A percentile compares a stretch with the other conserved stretches of the same genome.
phyloP scores from a whole-genome alignment of 1,140 invertebrate species.

The Euwallacea similis region DNA sequence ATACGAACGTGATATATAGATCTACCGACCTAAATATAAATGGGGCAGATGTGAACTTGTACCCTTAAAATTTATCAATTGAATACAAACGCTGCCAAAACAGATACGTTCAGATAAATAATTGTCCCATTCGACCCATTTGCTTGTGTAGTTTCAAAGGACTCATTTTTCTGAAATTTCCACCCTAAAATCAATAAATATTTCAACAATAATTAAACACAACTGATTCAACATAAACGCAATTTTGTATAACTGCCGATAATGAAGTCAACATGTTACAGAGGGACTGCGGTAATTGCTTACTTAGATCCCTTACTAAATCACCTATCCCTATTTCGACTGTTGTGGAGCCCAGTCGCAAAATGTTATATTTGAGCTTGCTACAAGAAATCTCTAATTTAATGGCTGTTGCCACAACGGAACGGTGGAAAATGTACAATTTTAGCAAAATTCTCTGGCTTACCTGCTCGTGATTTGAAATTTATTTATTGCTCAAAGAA shows the following conservation, averaged over 20 bases:
- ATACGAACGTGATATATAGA: conserved; percentile 48
- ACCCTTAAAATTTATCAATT: conserved; percentile 46
- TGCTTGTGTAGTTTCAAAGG: conserved; percentile 20
- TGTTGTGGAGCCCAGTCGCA: not conserved
- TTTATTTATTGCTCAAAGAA: not conserved
- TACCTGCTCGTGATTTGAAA: not conserved
- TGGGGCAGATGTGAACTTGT: conserved; percentile 43
- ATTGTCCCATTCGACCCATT: conserved; percentile 28
- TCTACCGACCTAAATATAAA: conserved; percentile 42
- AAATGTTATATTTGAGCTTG: conserved; percentile 5
- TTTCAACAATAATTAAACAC: not conserved
- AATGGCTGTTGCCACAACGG: not conserved
- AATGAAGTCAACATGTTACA: too few relatives aligned
- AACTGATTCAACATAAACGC: too few relatives aligned
- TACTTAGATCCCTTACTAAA: not conserved
- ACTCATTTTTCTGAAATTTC: conserved; percentile 13
- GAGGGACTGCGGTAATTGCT: not conserved
- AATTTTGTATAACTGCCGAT: too few relatives aligned
- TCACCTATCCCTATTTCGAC: not conserved
- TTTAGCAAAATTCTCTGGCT: not conserved
- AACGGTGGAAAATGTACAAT: not conserved
- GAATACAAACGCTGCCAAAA: conserved; percentile 33
- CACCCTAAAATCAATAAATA: conserved; percentile 3
- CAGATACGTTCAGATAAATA: conserved; percentile 36
- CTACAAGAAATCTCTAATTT: conserved; percentile 3